A percentile compares a stretch with the other conserved stretches of the same genome.
Conservation (phyloP, 2,113 vertebrate species). For the Datnioides undecimradiatus region DNA sequence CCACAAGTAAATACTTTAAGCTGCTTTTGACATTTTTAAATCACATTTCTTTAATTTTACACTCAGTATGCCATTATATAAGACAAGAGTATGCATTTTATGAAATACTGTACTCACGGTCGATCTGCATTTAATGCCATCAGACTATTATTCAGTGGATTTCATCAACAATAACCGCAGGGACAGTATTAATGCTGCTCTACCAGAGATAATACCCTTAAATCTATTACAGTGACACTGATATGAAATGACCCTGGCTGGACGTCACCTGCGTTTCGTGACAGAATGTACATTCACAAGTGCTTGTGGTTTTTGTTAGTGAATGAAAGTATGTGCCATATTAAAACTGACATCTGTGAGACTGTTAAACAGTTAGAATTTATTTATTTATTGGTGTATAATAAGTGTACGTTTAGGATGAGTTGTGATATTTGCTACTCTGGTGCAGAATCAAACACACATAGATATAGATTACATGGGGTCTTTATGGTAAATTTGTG, state of each 20-base stretch:
- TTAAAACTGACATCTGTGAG: neutral
- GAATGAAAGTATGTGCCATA: constrained; percentile 14
- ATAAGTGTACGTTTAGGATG: neutral
- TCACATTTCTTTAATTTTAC: neutral
- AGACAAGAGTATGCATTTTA: neutral
- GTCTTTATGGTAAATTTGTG: neutral
- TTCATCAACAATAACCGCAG: neutral
- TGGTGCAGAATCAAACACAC: neutral
- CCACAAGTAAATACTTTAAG: neutral
- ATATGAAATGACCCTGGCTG: neutral
- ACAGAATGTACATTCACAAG: constrained; percentile 39
- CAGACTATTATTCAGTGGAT: neutral
- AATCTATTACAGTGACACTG: neutral
- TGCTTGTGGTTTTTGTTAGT: constrained; percentile 29
- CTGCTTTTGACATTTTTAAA: constrained; percentile 2
- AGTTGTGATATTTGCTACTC: neutral
- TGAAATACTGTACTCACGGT: neutral
- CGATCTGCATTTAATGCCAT: constrained; percentile 1
- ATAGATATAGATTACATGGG: neutral
- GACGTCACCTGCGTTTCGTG: neutral
- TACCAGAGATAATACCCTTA: neutral
- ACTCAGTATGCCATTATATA: neutral
- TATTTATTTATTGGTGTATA: neutral
- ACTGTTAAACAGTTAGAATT: neutral
- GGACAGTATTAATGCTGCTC: neutral